A percentile compares a stretch with the other conserved stretches of the same genome.
phyloP scores from a whole-genome alignment of 2,888 invertebrate genomes.

The Spatulosminthurus flaviceps region DNA sequence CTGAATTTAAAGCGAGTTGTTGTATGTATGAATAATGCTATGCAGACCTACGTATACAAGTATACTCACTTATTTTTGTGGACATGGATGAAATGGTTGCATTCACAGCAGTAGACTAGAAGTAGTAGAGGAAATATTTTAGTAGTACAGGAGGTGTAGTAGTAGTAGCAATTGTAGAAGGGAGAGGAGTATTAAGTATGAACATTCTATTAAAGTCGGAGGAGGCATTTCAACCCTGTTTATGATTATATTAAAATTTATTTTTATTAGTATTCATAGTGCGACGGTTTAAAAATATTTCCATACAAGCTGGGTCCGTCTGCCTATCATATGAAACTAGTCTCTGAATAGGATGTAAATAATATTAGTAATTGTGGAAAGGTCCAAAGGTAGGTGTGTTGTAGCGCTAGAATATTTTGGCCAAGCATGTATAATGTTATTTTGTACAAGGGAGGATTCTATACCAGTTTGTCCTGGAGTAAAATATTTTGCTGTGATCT shows the following conservation, averaged over 20 bases:
- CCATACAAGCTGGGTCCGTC: neutral
- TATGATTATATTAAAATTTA: conserved; percentile 35
- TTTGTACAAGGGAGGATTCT: no score
- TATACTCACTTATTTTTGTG: no score
- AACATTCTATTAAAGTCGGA: conserved; percentile 8
- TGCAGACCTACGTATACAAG: neutral
- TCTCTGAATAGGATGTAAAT: no score
- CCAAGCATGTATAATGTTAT: no score
- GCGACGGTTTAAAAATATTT: conserved; percentile 34
- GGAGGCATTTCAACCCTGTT: conserved; percentile 8
- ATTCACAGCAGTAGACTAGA: no score
- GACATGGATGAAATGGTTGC: no score
- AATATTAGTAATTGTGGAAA: no score
- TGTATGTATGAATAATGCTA: neutral
- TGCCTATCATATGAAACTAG: neutral
- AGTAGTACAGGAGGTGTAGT: neutral
- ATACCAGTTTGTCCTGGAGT: no score
- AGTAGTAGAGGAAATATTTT: no score
- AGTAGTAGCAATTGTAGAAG: conserved; percentile 6
- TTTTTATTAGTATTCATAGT: conserved; percentile 39
- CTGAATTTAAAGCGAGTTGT: neutral
- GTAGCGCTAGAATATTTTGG: no score
- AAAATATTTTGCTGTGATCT: no score
- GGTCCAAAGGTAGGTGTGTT: no score
- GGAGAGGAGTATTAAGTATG: conserved; percentile 10